These are phyloP conservation scores for Turdus rufiventris DNA, from an alignment of 2,113 vertebrate genomes.

Conservation along the genomic window DNA sequence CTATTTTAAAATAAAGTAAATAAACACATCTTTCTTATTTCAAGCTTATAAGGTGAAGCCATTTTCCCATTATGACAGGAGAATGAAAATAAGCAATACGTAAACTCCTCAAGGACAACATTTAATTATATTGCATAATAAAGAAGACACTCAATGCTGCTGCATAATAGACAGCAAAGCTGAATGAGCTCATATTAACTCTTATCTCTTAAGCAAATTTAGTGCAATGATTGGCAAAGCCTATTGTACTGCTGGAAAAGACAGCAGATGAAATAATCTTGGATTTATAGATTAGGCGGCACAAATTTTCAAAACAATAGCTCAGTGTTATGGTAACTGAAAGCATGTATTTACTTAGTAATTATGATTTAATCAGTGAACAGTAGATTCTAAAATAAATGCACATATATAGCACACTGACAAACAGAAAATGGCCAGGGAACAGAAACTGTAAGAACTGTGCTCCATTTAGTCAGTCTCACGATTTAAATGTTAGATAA, in stretches of 20 bases:
- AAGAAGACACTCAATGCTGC: neutral
- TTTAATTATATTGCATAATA: neutral
- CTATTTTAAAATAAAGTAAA: neutral
- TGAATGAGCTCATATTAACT: neutral
- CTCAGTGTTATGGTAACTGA: neutral
- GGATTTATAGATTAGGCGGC: neutral
- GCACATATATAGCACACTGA: neutral
- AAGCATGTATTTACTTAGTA: neutral
- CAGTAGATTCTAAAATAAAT: neutral
- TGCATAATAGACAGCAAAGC: neutral
- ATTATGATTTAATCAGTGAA: neutral
- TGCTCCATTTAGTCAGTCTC: neutral
- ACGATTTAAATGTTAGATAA: neutral
- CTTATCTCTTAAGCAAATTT: neutral
- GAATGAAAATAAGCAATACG: neutral
- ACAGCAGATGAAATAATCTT: neutral
- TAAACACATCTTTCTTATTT: neutral
- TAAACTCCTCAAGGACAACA: slow-evolving; percentile 14
- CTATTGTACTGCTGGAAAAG: neutral
- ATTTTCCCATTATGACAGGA: neutral
- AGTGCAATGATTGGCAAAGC: neutral
- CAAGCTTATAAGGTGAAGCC: neutral
- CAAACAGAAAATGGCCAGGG: neutral
- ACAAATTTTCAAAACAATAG: slow-evolving; percentile 1
- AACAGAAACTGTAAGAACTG: neutral